These are phyloP conservation scores for Leptodirus hochenwartii DNA, from an alignment of 2,888 invertebrate species.

Conservation along the genomic window DNA sequence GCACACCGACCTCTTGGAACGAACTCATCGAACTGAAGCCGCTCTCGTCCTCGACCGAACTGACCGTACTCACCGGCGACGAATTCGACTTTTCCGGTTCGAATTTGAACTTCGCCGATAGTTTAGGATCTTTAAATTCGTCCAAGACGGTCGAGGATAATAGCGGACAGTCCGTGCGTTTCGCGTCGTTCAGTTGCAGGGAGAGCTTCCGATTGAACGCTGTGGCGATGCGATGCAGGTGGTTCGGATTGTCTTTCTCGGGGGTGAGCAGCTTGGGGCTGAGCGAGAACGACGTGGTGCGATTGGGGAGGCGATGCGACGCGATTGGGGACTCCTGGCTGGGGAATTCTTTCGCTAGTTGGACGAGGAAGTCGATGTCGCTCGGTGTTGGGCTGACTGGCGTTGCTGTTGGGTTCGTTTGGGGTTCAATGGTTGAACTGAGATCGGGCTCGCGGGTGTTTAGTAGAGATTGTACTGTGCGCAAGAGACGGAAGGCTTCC, in stretches of 20 bases:
- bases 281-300: slow-evolving; percentile 21
- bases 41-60: slow-evolving; percentile 55
- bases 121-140: slow-evolving; percentile 9
- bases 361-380: slow-evolving; percentile 23
- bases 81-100: slow-evolving; percentile 15
- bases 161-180: slow-evolving; percentile 12
- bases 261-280: slow-evolving; percentile 22
- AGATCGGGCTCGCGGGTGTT: slow-evolving; percentile 43
- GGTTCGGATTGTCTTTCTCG: slow-evolving; percentile 16
- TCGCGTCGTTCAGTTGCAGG: slow-evolving; percentile 19
- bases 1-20: slow-evolving; percentile 64
- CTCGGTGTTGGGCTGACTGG: slow-evolving; percentile 11
- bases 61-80: slow-evolving; percentile 20
- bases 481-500: slow-evolving; percentile 44
- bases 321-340: slow-evolving; percentile 8
- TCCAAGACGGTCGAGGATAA: slow-evolving; percentile 10
- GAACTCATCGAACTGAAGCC: slow-evolving; percentile 75
- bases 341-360: slow-evolving; percentile 25
- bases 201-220: slow-evolving; percentile 24
- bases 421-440: too few species aligned
- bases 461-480: slow-evolving; percentile 45
- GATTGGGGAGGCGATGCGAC: slow-evolving; percentile 15
- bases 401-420: slow-evolving; percentile 4
- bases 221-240: slow-evolving; percentile 15
- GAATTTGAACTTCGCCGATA: slow-evolving; percentile 4